Conservation (phyloP, 2,888 invertebrate genomes). For the Erebia ligea region DNA sequence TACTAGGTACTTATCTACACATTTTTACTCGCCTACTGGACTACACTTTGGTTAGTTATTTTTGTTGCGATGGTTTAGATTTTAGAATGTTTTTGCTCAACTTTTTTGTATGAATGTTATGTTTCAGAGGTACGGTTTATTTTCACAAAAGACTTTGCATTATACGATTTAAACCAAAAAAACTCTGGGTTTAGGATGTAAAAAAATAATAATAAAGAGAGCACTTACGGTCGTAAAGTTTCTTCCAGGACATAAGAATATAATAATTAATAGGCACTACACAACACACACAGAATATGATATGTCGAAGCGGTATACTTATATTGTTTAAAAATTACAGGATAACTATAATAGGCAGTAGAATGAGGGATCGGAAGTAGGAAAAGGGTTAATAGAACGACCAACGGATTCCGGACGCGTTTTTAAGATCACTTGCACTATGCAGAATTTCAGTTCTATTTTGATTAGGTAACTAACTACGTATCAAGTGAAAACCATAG, state of each 20-base stretch:
- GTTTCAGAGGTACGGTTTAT: conserved; percentile 2
- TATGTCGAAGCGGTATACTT: neutral
- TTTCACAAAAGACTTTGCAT: conserved; percentile 15
- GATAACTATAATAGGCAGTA: neutral
- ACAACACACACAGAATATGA: conserved; percentile 4
- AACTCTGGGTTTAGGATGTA: neutral
- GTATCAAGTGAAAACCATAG: neutral
- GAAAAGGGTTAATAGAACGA: neutral
- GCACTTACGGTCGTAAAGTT: conserved; percentile 57
- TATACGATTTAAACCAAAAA: neutral
- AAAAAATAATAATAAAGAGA: conserved; percentile 15
- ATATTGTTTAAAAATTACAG: neutral
- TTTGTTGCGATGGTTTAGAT: neutral
- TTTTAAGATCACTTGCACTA: neutral
- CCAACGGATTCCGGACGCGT: neutral
- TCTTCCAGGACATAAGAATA: conserved; percentile 55
- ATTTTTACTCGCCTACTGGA: too few relatives aligned
- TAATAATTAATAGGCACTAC: neutral
- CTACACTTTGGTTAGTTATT: neutral
- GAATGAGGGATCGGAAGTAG: neutral
- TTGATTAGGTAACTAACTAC: too few relatives aligned
- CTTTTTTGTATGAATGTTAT: conserved; percentile 6
- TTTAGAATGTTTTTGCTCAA: conserved; percentile 2
- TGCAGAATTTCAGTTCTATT: neutral
- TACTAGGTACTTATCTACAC: too few relatives aligned